Evolutionary conservation across 2,113 vertebrate species (phyloP).

Genomic region (Perca fluviatilis): DNA sequence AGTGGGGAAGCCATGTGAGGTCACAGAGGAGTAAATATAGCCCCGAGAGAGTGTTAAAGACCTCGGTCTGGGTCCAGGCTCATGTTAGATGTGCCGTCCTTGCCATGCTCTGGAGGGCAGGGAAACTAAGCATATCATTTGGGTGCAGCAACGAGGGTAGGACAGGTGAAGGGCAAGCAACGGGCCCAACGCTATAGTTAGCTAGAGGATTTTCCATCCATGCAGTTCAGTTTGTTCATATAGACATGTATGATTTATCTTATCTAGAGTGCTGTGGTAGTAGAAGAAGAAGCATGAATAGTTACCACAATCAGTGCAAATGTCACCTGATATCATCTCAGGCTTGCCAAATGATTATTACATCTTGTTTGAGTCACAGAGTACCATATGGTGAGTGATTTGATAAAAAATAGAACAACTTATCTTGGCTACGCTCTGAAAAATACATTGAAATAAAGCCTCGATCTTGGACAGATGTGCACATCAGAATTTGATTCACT

Average conservation of each 20-base stretch:
- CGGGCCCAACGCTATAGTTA: neutral
- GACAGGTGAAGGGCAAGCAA: slow-evolving; percentile 48
- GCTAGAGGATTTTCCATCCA: slow-evolving; percentile 15
- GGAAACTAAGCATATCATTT: slow-evolving; percentile 42
- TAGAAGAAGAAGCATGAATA: slow-evolving; percentile 32
- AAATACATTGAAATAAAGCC: slow-evolving; percentile 37
- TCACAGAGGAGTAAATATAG: slow-evolving; percentile 74
- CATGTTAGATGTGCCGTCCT: slow-evolving; percentile 33
- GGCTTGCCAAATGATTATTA: slow-evolving; percentile 71
- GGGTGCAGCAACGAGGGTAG: neutral
- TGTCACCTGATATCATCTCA: slow-evolving; percentile 73
- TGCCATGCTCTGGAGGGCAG: slow-evolving; percentile 15
- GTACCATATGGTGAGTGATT: slow-evolving; percentile 63
- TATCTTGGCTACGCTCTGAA: slow-evolving; percentile 27
- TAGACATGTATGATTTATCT: slow-evolving; percentile 17
- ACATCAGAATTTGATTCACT: slow-evolving; percentile 54
- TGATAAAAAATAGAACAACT: slow-evolving; percentile 24
- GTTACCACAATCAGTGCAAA: slow-evolving; percentile 70
- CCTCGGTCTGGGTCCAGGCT: slow-evolving; percentile 31
- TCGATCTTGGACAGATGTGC: slow-evolving; percentile 57
- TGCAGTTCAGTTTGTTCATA: neutral
- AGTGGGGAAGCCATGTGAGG: slow-evolving; percentile 63
- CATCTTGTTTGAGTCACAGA: slow-evolving; percentile 57
- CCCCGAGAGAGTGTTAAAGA: slow-evolving; percentile 55
- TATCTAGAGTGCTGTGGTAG: neutral